These are phyloP conservation scores for Agrilus mali DNA, from an alignment of 2,888 invertebrate species.

Conservation along the genomic window DNA sequence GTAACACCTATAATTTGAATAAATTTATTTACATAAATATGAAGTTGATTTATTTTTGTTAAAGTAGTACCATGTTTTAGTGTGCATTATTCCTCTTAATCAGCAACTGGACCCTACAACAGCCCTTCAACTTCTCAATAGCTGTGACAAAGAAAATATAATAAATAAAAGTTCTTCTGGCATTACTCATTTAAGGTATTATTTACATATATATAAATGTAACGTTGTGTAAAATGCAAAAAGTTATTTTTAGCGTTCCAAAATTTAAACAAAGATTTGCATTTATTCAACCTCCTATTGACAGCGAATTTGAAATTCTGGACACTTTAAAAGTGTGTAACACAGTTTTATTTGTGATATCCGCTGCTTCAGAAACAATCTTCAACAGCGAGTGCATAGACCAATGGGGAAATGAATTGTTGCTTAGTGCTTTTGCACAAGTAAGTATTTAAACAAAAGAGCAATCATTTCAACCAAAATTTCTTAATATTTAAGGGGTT, in stretches of 20 bases:
- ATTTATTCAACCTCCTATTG: conserved; percentile 59
- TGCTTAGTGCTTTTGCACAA: conserved; percentile 71
- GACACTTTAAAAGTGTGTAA: conserved; percentile 84
- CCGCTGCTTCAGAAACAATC: conserved; percentile 43
- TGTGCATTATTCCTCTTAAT: conserved; percentile 58
- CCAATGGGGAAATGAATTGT: conserved; percentile 64
- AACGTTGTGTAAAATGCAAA: not conserved
- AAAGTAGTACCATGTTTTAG: conserved; percentile 29
- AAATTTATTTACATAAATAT: not conserved
- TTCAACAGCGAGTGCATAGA: conserved; percentile 55
- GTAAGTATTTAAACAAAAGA: conserved; percentile 15
- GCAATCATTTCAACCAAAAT: not conserved
- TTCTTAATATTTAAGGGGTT: conserved; percentile 36
- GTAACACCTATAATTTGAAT: not conserved
- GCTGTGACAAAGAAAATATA: conserved; percentile 60
- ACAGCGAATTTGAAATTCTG: conserved; percentile 60
- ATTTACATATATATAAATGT: not conserved
- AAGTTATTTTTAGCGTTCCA: conserved; percentile 48
- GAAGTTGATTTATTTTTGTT: not conserved
- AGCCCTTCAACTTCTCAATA: conserved; percentile 52
- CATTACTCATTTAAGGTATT: conserved; percentile 63
- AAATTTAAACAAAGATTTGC: conserved; percentile 83
- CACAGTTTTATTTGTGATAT: conserved; percentile 66
- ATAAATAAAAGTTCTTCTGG: conserved; percentile 52
- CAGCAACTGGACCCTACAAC: conserved; percentile 51